These are phyloP conservation scores for Psittacula derbiana DNA, from an alignment of 2,797 vertebrate species.

Conservation along the genomic window DNA sequence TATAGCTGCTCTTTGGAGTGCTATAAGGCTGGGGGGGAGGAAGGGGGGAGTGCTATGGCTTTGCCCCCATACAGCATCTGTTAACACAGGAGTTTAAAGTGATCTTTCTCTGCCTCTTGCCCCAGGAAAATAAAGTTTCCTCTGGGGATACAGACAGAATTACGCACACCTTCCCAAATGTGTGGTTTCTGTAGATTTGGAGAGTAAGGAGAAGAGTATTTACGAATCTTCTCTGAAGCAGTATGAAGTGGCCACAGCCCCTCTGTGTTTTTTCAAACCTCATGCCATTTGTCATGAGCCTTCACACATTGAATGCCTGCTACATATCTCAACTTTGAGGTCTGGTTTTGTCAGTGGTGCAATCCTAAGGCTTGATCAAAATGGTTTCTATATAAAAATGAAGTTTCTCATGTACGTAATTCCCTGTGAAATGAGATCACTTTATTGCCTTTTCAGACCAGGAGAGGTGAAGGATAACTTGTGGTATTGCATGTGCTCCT, in stretches of 20 bases:
- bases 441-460: not conserved
- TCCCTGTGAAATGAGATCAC: not conserved
- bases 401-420: not conserved
- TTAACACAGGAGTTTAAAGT: not conserved
- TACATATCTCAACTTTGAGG: not conserved
- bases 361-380: not conserved
- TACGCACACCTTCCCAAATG: not conserved
- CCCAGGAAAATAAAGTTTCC: not conserved
- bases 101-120: not conserved
- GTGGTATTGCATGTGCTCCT: not conserved
- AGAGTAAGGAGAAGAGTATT: not conserved
- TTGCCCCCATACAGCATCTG: not conserved
- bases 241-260: not conserved
- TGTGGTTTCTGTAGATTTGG: not conserved
- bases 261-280: not conserved
- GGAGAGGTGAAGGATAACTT: not conserved
- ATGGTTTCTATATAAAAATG: not conserved
- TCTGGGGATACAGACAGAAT: not conserved
- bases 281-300: not conserved
- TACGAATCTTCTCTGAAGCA: not conserved
- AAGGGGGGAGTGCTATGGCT: not conserved
- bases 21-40: not conserved
- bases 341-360: not conserved
- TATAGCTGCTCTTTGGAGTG: not conserved
- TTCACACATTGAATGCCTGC: accelerated